These are phyloP conservation scores for Ctenomys sociabilis DNA, from an alignment of 2,113 vertebrate species.

Conservation along the genomic window DNA sequence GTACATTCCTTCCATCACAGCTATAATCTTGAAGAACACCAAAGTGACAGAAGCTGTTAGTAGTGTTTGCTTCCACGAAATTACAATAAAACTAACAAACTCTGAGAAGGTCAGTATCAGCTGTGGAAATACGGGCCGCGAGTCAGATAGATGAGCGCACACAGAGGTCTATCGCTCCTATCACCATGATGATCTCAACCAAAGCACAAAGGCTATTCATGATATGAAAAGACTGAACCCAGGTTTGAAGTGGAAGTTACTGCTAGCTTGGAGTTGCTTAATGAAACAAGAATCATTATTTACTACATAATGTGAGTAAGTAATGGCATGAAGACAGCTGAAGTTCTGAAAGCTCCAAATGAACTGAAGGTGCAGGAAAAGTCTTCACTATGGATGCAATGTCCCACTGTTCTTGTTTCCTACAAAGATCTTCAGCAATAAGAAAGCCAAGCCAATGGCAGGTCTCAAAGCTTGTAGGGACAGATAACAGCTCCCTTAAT, in stretches of 20 bases:
- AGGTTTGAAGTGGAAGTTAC: neutral
- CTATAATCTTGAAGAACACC: neutral
- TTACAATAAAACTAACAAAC: neutral
- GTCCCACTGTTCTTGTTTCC: neutral
- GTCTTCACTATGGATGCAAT: neutral
- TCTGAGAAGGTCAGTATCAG: neutral
- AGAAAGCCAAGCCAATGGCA: neutral
- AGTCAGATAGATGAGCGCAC: neutral
- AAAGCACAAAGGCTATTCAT: neutral
- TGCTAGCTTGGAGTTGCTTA: neutral
- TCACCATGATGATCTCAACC: neutral
- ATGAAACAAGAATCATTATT: neutral
- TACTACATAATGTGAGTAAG: too few relatives aligned
- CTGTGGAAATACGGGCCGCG: neutral
- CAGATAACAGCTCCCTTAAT: neutral
- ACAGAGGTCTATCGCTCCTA: neutral
- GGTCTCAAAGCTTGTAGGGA: neutral
- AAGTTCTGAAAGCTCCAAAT: neutral
- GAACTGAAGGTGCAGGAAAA: neutral
- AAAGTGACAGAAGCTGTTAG: neutral
- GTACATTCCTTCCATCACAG: neutral
- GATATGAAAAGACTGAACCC: neutral
- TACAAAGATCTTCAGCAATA: neutral
- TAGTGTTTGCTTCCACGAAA: neutral
- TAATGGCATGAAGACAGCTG: neutral